phyloP scores from a whole-genome alignment of 2,113 vertebrate genomes.

The Uria lomvia region DNA sequence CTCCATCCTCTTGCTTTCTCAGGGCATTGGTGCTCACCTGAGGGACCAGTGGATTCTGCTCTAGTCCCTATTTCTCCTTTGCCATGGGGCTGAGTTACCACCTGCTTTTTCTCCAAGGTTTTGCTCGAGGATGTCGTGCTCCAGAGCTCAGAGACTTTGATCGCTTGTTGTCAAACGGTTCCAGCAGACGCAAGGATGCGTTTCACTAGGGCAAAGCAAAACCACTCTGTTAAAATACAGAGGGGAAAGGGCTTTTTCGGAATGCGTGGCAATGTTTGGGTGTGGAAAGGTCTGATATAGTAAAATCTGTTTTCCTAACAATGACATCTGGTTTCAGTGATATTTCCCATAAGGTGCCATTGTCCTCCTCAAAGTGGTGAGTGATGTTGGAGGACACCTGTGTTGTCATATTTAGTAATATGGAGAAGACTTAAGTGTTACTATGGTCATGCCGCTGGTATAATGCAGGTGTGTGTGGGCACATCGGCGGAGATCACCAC shows the following conservation, averaged over 20 bases:
- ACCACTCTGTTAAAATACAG: neutral
- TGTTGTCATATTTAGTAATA: neutral
- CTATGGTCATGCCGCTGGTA: neutral
- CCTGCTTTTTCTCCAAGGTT: neutral
- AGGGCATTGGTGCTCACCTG: neutral
- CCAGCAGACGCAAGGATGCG: neutral
- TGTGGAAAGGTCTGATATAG: neutral
- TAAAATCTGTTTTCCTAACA: neutral
- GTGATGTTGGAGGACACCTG: neutral
- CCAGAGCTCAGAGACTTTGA: neutral
- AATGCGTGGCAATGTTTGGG: neutral
- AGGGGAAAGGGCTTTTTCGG: neutral
- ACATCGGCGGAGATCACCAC: neutral
- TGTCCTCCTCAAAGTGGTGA: neutral
- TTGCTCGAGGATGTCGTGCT: neutral
- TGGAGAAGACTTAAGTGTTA: neutral
- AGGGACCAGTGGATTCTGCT: neutral
- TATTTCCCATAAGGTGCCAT: neutral
- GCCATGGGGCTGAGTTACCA: accelerated
- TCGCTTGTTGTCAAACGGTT: neutral
- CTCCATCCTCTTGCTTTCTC: neutral
- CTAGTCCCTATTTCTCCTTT: neutral
- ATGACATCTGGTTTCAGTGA: neutral
- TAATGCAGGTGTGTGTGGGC: neutral
- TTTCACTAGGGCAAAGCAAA: neutral